Evolutionary conservation across 2,888 invertebrate species (phyloP), one percentile per base, ranked within the genome.

Genomic region (Plebejus melissa): DNA sequence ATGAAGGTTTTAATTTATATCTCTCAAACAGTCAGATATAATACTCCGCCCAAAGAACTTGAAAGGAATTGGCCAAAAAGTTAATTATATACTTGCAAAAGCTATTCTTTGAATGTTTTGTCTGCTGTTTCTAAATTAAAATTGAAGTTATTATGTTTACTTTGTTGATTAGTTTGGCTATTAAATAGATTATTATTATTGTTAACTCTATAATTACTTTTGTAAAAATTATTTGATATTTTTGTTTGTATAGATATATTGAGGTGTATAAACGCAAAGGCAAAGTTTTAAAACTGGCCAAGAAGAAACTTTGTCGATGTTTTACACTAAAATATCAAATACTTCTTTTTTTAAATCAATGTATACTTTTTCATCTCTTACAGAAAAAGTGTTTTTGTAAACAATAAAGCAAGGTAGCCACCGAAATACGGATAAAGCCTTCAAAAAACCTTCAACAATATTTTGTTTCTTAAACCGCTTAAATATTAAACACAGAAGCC

Each of bases 401-500:
- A 60, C 60, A 60, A 60, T 60, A 60, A 28, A 11, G 22, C 9
- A 28, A 60, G 11, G 58, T 28, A 28, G 28, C 9, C 60, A 28
- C 60, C 28, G 60, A 65, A 32, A 65, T 11, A 32, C 65, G 32
- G 60, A 60, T 60, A 22, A 60, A 60, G 60, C 60, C 60, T 58
- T 22, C 60, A 28, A 6, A 71, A 71, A 46, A 22, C 50, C 22
- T 46, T 50, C 28, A 71, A 50, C 71, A 50, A 50, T 13, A 71
- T 50, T 46, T 50, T 71, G 71, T 71, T 71, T 54, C 50, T 32
- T 50, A 72, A 82, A 83, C 81, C 80, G 80, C 77, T 72, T 50
- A 72, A 72, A 72, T 72, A 72, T 72, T 72, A 54, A 72, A 72
- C 32, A 36, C 32, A 11, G 54, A 72, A 54, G 72, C 72, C 72